Base-by-base conservation (phyloP, 1,140 invertebrate species). In the Xylocopa sonorina region DNA sequence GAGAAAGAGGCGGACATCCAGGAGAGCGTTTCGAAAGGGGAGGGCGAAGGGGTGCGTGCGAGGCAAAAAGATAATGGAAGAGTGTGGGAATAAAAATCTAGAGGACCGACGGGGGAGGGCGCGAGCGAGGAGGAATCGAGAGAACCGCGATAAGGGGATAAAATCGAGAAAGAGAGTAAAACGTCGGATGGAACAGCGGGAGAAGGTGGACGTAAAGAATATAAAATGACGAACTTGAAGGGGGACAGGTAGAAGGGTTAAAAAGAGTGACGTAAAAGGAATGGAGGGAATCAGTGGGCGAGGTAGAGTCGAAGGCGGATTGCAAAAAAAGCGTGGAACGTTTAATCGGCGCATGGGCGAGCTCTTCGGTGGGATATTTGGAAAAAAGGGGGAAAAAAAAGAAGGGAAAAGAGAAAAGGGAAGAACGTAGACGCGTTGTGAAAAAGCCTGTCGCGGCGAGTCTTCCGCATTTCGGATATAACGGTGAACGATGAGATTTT, bases 371-470 rank as follows among this genome's bases (percentile, higher is more conserved):
- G 41, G 57, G 74, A 64, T 77, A 69, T 71, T 64, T 57, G 75
- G 67, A 74, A 81, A 71, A 66, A 66, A 75, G 67, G n/a, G 53
- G 9, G 5, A 18, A 7, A 27, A 14, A 53, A 27, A 27, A 14
- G 7, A 21, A 58, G 27, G 21, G 5, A 16, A 3, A 32, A 21
- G 18, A 9, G 29, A 16, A 16, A 18, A 24, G 12, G 12, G 12
- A 12, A 5, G 41, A 43, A 12, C 0, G 41, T 9, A 43, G 12
- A 43, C 9, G 73, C 34, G 72, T 76, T 71, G 72, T 83, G 83
- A 38, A 85, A 86, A 86, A 86, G 84, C 84, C 84, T 86, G 84
- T 86, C 84, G 71, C n/a, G 60, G 24, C 57, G 71, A 71, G 78
- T 86, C 60, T 85, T 53, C 78, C 53, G 68, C 55, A 75, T 82